phyloP scores from a whole-genome alignment of 2,888 invertebrate species.

The Miltochrista miniata region DNA sequence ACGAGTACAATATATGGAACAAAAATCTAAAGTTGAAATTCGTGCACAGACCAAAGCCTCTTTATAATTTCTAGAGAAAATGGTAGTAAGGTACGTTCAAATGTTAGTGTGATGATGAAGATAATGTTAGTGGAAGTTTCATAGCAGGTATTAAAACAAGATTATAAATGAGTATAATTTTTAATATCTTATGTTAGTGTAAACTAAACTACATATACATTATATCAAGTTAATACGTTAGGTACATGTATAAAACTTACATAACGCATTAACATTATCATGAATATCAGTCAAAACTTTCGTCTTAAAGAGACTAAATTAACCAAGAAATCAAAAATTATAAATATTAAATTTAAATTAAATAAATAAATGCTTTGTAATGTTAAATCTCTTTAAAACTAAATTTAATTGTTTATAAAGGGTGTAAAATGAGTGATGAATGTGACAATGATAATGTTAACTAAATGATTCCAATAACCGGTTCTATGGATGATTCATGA shows the following conservation, averaged over 20 bases:
- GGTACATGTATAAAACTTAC: conserved; percentile 28
- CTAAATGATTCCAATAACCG: conserved; percentile 80
- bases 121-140: conserved; percentile 37
- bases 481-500: conserved; percentile 72
- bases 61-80: conserved; percentile 71
- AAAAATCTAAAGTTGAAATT: conserved; percentile 47
- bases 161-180: conserved; percentile 54
- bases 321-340: background rate
- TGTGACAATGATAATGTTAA: conserved; percentile 47
- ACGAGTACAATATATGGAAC: conserved; percentile 40
- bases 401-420: conserved; percentile 52
- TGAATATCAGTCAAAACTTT: conserved; percentile 36
- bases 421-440: conserved; percentile 55
- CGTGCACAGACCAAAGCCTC: conserved; percentile 81
- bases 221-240: conserved; percentile 46
- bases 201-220: conserved; percentile 51
- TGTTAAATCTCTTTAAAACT: conserved; percentile 61
- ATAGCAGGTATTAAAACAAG: conserved; percentile 63
- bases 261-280: conserved; percentile 43
- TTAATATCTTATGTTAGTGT: conserved; percentile 65
- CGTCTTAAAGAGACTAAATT: conserved; percentile 56
- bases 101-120: conserved; percentile 41
- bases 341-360: conserved; percentile 7
- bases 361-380: conserved; percentile 43
- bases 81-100: conserved; percentile 35